phyloP scores from a whole-genome alignment of 2,113 vertebrate genomes.

The Pterocles burchelli region DNA sequence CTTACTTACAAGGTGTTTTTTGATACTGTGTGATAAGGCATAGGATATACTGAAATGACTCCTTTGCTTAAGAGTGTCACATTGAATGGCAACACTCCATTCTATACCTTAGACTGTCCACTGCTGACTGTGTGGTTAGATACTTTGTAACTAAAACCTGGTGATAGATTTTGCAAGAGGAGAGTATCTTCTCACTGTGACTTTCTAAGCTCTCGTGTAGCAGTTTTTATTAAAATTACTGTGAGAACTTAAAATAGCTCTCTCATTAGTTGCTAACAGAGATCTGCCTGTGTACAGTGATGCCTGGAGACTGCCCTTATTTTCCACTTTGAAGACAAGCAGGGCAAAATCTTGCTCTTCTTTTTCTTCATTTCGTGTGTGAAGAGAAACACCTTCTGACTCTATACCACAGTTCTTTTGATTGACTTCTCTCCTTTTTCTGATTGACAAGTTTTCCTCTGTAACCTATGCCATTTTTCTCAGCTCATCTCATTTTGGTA shows the following conservation, averaged over 20 bases:
- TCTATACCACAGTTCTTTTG: neutral
- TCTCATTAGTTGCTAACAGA: slow-evolving; percentile 15
- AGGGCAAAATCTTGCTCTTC: neutral
- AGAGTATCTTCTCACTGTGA: neutral
- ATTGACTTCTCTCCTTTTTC: neutral
- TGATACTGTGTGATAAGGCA: neutral
- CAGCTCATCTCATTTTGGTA: slow-evolving; percentile 16
- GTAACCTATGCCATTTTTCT: neutral
- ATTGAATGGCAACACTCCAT: neutral
- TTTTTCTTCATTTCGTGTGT: neutral
- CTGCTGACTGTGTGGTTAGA: neutral
- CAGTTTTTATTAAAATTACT: slow-evolving; percentile 17
- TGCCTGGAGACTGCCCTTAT: neutral
- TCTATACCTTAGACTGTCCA: neutral
- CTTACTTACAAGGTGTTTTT: neutral
- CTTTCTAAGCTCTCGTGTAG: neutral
- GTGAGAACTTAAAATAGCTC: neutral
- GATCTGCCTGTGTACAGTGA: neutral
- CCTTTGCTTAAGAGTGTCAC: neutral
- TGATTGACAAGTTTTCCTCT: slow-evolving; percentile 35
- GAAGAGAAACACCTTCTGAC: neutral
- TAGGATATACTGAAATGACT: neutral
- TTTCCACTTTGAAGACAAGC: neutral
- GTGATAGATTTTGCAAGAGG: slow-evolving; percentile 4
- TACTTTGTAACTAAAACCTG: neutral